phyloP scores from a whole-genome alignment of 2,113 vertebrate species.

The Otocyon megalotis region DNA sequence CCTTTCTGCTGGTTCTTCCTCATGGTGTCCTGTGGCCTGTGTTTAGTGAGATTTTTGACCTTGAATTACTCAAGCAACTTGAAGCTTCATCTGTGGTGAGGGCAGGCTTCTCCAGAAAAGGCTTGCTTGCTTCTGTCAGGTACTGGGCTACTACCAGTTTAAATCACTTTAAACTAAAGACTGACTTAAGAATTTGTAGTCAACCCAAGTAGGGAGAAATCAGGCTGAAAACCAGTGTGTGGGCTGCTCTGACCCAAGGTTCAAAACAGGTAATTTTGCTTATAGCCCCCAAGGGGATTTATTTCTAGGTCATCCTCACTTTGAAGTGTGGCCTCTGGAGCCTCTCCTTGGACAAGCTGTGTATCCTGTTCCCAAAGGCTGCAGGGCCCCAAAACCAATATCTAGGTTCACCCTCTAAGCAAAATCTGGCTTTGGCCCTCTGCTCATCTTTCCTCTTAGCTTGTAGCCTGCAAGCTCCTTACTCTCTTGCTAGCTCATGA shows the following conservation, averaged over 20 bases:
- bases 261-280: not conserved
- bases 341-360: not conserved
- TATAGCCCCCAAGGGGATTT: not conserved
- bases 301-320: slow-evolving; percentile 57
- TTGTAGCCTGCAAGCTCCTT: not conserved
- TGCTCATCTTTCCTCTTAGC: not conserved
- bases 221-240: not conserved
- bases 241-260: not conserved
- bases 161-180: not conserved
- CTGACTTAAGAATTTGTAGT: not conserved
- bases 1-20: not conserved
- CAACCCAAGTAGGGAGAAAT: not conserved
- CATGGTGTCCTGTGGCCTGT: not conserved
- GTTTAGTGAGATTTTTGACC: not conserved
- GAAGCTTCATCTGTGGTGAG: not conserved
- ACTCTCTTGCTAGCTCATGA: not conserved
- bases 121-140: not conserved
- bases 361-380: not conserved
- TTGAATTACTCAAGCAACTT: not conserved
- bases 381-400: not conserved
- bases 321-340: slow-evolving; percentile 25
- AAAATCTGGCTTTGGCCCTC: not conserved
- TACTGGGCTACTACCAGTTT: not conserved
- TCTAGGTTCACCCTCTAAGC: not conserved
- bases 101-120: not conserved